Conservation (phyloP, 2,888 invertebrate species). For the Tetrapedia diversipes region DNA sequence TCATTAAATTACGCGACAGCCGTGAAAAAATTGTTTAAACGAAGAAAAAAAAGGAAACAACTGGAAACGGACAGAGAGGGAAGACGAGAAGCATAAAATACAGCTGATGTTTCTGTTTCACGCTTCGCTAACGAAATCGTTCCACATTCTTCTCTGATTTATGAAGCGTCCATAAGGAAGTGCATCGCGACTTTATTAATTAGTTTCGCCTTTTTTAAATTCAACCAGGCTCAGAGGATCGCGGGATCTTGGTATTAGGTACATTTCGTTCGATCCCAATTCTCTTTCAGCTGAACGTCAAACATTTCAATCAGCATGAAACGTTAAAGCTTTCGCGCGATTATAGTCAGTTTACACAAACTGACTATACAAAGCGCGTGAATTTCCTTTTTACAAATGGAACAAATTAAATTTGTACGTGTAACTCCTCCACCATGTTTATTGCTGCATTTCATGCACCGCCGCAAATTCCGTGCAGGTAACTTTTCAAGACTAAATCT, state of each 20-base stretch:
- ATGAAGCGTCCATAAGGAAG: conserved; percentile 25
- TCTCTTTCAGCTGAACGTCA: neutral
- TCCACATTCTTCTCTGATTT: conserved; percentile 47
- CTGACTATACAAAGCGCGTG: too few species aligned
- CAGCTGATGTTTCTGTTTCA: conserved; percentile 50
- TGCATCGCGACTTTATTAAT: conserved; percentile 49
- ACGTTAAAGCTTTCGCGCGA: too few species aligned
- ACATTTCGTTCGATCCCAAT: neutral
- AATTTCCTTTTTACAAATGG: too few species aligned
- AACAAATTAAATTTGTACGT: too few species aligned
- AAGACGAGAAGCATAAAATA: conserved; percentile 31
- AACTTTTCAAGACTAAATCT: too few species aligned
- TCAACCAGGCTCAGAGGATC: neutral
- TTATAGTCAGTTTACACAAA: too few species aligned
- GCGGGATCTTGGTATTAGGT: neutral
- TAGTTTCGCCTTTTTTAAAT: conserved; percentile 28
- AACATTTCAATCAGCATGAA: too few species aligned
- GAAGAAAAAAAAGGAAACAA: neutral
- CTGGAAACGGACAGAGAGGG: neutral
- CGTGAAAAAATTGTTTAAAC: neutral
- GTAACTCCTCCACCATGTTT: too few species aligned
- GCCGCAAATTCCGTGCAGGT: too few species aligned
- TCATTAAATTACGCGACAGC: conserved; percentile 27
- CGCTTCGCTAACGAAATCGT: conserved; percentile 49
- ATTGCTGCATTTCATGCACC: too few species aligned